A percentile compares a stretch with the other conserved stretches of the same genome.
Conservation (phyloP, 2,888 invertebrate genomes). For the Aphodius sticticus region DNA sequence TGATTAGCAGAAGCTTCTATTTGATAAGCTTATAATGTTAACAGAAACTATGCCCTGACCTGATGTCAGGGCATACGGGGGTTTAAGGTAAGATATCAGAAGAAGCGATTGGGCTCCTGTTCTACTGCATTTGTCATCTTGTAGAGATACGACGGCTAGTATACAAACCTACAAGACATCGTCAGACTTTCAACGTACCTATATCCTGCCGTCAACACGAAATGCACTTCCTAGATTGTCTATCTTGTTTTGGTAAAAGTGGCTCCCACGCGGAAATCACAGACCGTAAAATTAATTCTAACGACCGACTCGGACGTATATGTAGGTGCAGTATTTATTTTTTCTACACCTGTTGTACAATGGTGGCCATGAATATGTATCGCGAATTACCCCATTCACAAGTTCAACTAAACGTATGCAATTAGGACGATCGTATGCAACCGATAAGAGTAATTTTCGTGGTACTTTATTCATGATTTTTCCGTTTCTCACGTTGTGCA, state of each 20-base stretch:
- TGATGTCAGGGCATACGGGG: no score
- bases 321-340: neutral
- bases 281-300: neutral
- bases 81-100: no score
- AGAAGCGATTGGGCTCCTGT: no score
- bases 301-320: neutral
- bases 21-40: no score
- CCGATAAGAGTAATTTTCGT: neutral
- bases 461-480: constrained; percentile 4
- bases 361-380: constrained; percentile 18
- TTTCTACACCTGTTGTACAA: constrained; percentile 20
- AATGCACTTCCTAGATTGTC: neutral
- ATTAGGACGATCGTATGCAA: constrained; percentile 16
- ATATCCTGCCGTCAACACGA: neutral
- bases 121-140: neutral
- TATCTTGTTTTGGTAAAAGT: neutral
- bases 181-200: neutral
- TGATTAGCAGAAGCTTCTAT: no score
- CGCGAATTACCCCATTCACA: constrained; percentile 11
- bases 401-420: constrained; percentile 21
- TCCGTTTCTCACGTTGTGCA: neutral
- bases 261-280: neutral
- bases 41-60: no score
- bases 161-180: neutral
- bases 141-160: neutral